Conservation (phyloP, 2,113 vertebrate genomes). For the Apeltes quadracus region DNA sequence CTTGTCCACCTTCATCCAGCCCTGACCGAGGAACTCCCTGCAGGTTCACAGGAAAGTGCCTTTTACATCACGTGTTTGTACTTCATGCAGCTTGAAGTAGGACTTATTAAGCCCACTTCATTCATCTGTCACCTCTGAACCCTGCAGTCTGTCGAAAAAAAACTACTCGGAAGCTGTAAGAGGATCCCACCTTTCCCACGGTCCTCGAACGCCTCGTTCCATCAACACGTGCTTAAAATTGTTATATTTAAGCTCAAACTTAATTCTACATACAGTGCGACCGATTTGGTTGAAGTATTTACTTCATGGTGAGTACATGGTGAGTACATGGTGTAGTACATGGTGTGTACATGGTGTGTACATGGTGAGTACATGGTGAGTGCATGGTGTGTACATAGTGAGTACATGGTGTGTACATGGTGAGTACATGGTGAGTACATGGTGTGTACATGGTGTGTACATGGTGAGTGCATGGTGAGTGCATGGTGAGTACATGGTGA, state of each 20-base stretch:
- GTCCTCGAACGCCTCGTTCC: not conserved
- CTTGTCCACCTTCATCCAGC: slow-evolving; percentile 98
- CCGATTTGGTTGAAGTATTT: too few species aligned
- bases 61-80: not conserved
- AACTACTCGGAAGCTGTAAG: not conserved
- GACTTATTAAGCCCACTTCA: not conserved
- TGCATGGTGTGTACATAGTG: too few species aligned
- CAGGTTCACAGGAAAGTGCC: slow-evolving; percentile 4
- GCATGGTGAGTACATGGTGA: too few species aligned
- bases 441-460: too few species aligned
- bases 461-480: too few species aligned
- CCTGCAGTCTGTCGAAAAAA: not conserved
- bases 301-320: too few species aligned
- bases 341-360: too few species aligned
- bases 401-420: too few species aligned
- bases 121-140: not conserved
- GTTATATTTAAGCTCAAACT: not conserved
- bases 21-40: slow-evolving; percentile 97
- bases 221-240: not conserved
- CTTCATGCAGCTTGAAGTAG: not conserved
- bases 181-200: not conserved
- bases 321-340: too few species aligned
- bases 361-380: too few species aligned
- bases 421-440: too few species aligned
- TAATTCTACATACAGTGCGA: too few species aligned